Conservation (phyloP, 1,140 invertebrate species). For the Drosophila sechellia region DNA sequence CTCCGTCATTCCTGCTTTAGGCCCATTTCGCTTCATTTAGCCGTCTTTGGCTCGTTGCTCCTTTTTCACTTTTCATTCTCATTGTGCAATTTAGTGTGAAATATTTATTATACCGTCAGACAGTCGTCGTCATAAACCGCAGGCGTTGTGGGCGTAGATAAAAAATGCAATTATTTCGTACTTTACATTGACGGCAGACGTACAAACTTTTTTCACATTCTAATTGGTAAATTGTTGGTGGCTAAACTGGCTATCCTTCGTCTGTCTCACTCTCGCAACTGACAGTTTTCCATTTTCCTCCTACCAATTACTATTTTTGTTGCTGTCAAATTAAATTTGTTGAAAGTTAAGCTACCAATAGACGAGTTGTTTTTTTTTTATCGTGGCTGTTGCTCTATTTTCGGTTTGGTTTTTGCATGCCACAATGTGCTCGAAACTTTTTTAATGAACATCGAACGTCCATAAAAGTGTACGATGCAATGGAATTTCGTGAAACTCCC, state of each 20-base stretch:
- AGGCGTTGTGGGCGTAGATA: not conserved
- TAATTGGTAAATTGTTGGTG: constrained; percentile 68
- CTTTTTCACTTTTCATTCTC: constrained; percentile 11
- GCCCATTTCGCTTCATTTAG: constrained; percentile 42
- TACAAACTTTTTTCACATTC: constrained; percentile 40
- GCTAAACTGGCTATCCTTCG: constrained; percentile 30
- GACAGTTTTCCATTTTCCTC: not conserved
- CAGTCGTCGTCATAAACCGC: constrained; percentile 40
- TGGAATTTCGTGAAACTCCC: constrained; percentile 11
- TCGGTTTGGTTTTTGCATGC: constrained; percentile 24
- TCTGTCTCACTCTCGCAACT: not conserved
- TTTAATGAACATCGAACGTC: constrained; percentile 60
- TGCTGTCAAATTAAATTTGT: constrained; percentile 49
- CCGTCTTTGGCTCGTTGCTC: not conserved
- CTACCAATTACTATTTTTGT: constrained; percentile 16
- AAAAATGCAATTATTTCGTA: constrained; percentile 64
- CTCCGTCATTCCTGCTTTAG: constrained; percentile 15
- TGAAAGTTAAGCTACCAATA: constrained; percentile 48
- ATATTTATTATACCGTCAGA: constrained; percentile 50
- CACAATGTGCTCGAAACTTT: constrained; percentile 55
- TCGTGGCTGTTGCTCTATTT: constrained; percentile 10
- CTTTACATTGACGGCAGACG: constrained; percentile 24
- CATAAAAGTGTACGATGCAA: constrained; percentile 38
- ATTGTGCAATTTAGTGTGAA: constrained; percentile 63
- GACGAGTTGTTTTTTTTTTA: not conserved